These are phyloP conservation scores for Sebastes nivosus DNA, from an alignment of 2,797 vertebrate genomes.

Conservation along the genomic window DNA sequence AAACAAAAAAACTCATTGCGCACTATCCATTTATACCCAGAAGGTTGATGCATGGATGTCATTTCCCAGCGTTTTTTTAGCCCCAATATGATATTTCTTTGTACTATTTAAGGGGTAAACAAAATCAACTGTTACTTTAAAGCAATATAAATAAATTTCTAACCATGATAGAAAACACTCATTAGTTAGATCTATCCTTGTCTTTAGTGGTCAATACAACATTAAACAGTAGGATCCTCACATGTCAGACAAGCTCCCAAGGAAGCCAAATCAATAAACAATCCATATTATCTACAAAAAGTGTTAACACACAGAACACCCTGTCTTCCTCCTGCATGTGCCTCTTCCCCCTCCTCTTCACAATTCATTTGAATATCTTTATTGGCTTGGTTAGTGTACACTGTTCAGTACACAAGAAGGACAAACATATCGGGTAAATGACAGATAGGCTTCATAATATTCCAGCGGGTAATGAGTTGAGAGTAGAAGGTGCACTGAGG, in stretches of 20 bases:
- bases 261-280: conserved; percentile 50
- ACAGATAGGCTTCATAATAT: conserved; percentile 8
- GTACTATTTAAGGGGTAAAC: neutral
- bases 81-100: neutral
- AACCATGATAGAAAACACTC: neutral
- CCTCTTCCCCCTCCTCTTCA: neutral
- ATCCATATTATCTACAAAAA: conserved; percentile 47
- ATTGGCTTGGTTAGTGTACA: conserved; percentile 32
- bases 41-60: neutral
- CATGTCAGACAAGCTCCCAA: conserved; percentile 10
- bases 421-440: conserved; percentile 37
- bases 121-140: neutral
- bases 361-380: conserved; percentile 18
- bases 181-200: neutral
- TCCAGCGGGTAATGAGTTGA: conserved; percentile 20
- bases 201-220: conserved; percentile 13
- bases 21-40: neutral
- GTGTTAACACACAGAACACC: neutral
- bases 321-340: neutral
- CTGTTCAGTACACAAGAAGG: conserved; percentile 27
- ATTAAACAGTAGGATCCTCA: conserved; percentile 9
- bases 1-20: neutral
- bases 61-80: neutral
- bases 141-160: too few relatives aligned
- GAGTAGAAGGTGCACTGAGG: conserved; percentile 7